A percentile compares a stretch with the other conserved stretches of the same genome.
phyloP scores from a whole-genome alignment of 2,113 vertebrate genomes.

The Lycocorax pyrrhopterus region DNA sequence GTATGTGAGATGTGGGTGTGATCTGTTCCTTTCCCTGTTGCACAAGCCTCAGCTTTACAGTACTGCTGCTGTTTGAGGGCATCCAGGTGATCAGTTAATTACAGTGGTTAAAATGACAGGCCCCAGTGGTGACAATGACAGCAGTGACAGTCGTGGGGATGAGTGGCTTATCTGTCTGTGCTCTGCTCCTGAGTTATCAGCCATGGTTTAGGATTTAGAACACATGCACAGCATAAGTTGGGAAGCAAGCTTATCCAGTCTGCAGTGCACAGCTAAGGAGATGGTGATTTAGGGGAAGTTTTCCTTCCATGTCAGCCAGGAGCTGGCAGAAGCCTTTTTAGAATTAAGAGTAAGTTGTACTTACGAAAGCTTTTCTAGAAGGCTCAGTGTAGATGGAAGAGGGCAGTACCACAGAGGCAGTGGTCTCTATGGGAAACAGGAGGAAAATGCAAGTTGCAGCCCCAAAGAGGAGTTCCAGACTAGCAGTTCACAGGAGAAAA shows the following conservation, averaged over 20 bases:
- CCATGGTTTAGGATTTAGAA: background rate
- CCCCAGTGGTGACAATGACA: background rate
- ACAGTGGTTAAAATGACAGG: background rate
- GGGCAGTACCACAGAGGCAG: background rate
- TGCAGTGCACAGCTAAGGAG: background rate
- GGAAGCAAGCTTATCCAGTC: background rate
- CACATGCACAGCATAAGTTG: background rate
- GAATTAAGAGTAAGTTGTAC: background rate
- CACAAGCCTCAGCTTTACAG: background rate
- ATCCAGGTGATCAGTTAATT: background rate
- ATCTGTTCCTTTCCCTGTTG: background rate
- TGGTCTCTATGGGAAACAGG: background rate
- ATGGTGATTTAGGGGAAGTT: background rate
- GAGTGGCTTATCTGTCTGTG: background rate
- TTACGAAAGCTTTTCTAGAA: background rate
- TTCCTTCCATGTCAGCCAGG: background rate
- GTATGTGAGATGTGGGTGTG: slow-evolving; percentile 61
- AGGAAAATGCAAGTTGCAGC: background rate
- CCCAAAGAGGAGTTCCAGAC: background rate
- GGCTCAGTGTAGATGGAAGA: background rate
- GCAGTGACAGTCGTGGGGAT: background rate
- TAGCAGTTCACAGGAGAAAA: background rate
- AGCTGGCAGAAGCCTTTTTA: background rate
- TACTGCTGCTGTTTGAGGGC: background rate
- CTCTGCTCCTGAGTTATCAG: background rate